A percentile compares a stretch with the other conserved stretches of the same genome.
These are phyloP conservation scores for Drosophila prostipennis DNA, from an alignment of 2,888 invertebrate genomes.

Conservation along the genomic window DNA sequence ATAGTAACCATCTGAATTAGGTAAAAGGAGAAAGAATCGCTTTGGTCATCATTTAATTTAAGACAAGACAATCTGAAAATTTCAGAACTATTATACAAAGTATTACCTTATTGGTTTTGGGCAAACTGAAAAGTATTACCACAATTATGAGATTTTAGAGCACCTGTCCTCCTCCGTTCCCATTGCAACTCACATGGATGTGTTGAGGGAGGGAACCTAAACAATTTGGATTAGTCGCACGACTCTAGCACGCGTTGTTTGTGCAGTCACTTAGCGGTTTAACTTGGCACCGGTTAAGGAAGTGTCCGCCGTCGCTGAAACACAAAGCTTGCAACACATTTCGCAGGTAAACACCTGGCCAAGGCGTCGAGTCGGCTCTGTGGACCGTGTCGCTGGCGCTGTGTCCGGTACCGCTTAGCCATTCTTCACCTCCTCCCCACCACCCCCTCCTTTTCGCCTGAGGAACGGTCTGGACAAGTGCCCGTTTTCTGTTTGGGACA, in stretches of 20 bases:
- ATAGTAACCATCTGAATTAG: too few relatives aligned
- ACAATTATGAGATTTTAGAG: conserved; percentile 4
- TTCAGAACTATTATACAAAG: background rate
- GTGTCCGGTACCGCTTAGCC: conserved; percentile 17
- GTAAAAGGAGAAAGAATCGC: too few relatives aligned
- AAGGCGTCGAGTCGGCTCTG: conserved; percentile 39
- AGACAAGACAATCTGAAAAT: background rate
- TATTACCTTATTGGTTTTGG: background rate
- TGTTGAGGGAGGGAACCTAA: conserved; percentile 20
- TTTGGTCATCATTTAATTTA: too few relatives aligned
- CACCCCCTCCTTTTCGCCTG: background rate
- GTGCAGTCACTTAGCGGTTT: conserved; percentile 59
- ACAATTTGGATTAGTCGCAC: conserved; percentile 55
- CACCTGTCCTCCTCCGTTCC: conserved; percentile 1
- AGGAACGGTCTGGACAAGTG: conserved; percentile 15
- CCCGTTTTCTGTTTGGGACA: conserved; percentile 10
- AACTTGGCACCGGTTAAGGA: conserved; percentile 54
- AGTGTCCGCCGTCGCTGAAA: conserved; percentile 45
- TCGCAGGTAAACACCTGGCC: conserved; percentile 60
- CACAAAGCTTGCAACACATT: conserved; percentile 60
- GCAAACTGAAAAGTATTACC: background rate
- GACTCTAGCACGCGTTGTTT: conserved; percentile 74
- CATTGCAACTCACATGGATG: conserved; percentile 4
- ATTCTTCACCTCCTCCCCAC: background rate
- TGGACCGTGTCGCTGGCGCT: conserved; percentile 31